Percentiles rank a stretch among this genome's conserved stretches.
Evolutionary conservation across 64 coral and sea anemone species (phyloP).

Genomic region (Trachythela sp.): DNA sequence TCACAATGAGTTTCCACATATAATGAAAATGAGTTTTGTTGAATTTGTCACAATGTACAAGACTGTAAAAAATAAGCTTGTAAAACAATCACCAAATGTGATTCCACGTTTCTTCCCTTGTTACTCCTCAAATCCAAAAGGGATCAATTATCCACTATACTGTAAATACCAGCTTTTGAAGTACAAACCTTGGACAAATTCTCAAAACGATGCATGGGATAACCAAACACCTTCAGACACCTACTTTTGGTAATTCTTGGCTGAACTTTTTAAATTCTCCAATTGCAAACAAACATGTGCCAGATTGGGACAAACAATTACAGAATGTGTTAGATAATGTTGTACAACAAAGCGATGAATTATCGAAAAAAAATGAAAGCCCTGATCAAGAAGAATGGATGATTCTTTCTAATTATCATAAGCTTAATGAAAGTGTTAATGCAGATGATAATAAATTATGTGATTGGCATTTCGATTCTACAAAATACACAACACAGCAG

Average conservation of each 20-base stretch:
- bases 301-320: background rate
- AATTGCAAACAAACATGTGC: constrained; percentile 6
- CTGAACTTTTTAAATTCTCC: constrained; percentile 15
- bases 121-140: too few species aligned
- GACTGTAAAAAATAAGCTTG: constrained; percentile 1
- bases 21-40: background rate
- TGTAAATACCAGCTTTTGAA: too few species aligned
- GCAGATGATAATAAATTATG: background rate
- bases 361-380: background rate
- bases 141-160: too few species aligned
- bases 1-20: background rate
- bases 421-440: constrained; percentile 12
- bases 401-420: constrained; percentile 13
- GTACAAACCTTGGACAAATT: constrained; percentile 11
- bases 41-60: background rate
- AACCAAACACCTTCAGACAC: constrained; percentile 14
- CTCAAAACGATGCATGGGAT: constrained; percentile 14
- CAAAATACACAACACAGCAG: constrained; percentile 15
- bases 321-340: too few species aligned
- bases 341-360: background rate
- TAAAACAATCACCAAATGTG: background rate
- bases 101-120: constrained; percentile 4
- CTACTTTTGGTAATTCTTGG: background rate
- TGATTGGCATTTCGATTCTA: constrained; percentile 10
- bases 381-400: constrained; percentile 14